These are phyloP conservation scores for Pollimyrus isidori DNA, from an alignment of 2,113 vertebrate genomes.

Conservation along the genomic window DNA sequence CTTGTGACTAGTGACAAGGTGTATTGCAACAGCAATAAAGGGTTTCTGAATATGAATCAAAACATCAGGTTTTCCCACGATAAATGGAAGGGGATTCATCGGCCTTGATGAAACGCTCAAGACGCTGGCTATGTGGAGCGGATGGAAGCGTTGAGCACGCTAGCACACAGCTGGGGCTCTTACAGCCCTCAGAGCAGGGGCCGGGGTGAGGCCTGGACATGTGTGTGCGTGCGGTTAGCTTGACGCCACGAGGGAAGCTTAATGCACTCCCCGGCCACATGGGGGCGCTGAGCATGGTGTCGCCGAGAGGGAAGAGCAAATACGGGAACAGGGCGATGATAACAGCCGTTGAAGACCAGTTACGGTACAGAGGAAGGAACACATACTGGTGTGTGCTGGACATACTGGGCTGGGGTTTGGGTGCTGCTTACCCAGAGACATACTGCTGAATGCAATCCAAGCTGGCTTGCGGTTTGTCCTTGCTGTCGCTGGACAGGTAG, in stretches of 20 bases:
- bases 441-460: constrained; percentile 69
- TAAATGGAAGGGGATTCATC: not conserved
- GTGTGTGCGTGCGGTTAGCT: not conserved
- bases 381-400: not conserved
- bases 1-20: too few relatives aligned
- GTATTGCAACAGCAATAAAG: too few relatives aligned
- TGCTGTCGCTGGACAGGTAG: constrained; percentile 43
- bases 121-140: not conserved
- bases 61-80: not conserved
- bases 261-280: not conserved
- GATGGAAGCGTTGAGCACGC: not conserved
- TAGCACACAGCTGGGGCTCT: not conserved
- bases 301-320: not conserved
- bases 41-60: too few relatives aligned
- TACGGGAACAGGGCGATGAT: not conserved
- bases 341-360: not conserved
- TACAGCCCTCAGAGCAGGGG: not conserved
- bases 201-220: not conserved
- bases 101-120: not conserved
- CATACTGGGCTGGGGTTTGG: not conserved
- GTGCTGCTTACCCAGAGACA: constrained; percentile 59
- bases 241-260: not conserved
- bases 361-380: not conserved
- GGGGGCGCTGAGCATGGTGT: not conserved
- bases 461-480: constrained; percentile 65